Percentiles rank a stretch among this genome's conserved stretches.
phyloP scores from a whole-genome alignment of 2,888 invertebrate genomes.

The Boloria euphrosyne region DNA sequence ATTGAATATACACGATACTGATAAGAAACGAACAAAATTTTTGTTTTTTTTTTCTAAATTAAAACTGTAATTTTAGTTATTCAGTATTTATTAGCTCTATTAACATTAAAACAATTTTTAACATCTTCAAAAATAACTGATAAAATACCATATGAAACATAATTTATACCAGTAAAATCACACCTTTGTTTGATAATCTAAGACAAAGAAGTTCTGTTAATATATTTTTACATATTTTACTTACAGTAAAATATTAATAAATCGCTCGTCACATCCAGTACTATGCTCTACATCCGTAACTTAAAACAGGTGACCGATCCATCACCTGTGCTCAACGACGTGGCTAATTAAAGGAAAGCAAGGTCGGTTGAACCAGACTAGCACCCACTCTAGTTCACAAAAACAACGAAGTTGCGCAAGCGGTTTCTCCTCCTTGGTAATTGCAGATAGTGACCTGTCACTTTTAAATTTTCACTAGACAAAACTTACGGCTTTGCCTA shows the following conservation, averaged over 20 bases:
- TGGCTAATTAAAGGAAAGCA: slow-evolving; percentile 77
- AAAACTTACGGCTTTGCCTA: background rate
- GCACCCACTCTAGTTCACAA: slow-evolving; percentile 63
- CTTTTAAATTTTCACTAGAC: slow-evolving; percentile 5
- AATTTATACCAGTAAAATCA: too few relatives aligned
- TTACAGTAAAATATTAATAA: background rate
- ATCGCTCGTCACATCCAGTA: slow-evolving; percentile 40
- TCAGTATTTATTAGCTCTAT: too few relatives aligned
- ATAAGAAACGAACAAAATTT: too few relatives aligned
- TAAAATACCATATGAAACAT: too few relatives aligned
- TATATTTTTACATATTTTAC: too few relatives aligned
- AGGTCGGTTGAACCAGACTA: slow-evolving; percentile 72
- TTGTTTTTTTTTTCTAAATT: too few relatives aligned
- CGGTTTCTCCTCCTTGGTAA: slow-evolving; percentile 38
- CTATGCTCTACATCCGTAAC: slow-evolving; percentile 42
- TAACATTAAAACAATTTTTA: too few relatives aligned
- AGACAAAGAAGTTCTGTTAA: too few relatives aligned
- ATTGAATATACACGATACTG: too few relatives aligned
- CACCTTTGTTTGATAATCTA: too few relatives aligned
- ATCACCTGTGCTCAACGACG: slow-evolving; percentile 70
- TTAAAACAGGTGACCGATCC: slow-evolving; percentile 74
- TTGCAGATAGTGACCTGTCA: slow-evolving; percentile 24
- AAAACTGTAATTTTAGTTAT: too few relatives aligned
- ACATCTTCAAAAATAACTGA: too few relatives aligned
- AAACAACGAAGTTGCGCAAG: slow-evolving; percentile 58